A percentile compares a stretch with the other conserved stretches of the same genome.
These are phyloP conservation scores for Heliconius charithonia DNA, from an alignment of 2,888 invertebrate species.

Conservation along the genomic window DNA sequence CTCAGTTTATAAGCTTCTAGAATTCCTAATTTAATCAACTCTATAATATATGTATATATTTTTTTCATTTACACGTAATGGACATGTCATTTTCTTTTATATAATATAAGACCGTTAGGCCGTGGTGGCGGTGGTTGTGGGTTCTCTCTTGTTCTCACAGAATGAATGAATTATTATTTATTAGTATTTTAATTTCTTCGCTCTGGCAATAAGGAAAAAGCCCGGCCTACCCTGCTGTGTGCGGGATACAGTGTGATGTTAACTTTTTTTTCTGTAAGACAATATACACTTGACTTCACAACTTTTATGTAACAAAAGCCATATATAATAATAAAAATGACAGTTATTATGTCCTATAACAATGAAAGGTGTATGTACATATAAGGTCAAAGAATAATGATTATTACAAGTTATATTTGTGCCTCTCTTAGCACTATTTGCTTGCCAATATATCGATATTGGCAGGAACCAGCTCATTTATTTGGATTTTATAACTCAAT, in stretches of 20 bases:
- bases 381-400: neutral
- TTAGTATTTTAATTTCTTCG: no score
- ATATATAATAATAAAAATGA: neutral
- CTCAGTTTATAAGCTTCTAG: neutral
- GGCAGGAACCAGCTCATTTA: neutral
- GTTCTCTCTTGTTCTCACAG: no score
- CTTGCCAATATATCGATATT: neutral
- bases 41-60: neutral
- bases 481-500: neutral
- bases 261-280: no score
- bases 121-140: no score
- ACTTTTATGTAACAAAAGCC: neutral
- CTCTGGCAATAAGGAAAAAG: no score
- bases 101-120: no score
- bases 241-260: no score
- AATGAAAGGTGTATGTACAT: neutral
- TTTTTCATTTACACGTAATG: neutral
- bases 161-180: no score
- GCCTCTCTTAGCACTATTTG: neutral
- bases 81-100: neutral
- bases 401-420: no score
- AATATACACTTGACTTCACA: no score
- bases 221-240: no score
- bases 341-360: neutral
- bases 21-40: conserved; percentile 9